A percentile compares a stretch with the other conserved stretches of the same genome.
Conservation (phyloP, 2,797 vertebrate genomes). For the Enteromius fasciolatus region DNA sequence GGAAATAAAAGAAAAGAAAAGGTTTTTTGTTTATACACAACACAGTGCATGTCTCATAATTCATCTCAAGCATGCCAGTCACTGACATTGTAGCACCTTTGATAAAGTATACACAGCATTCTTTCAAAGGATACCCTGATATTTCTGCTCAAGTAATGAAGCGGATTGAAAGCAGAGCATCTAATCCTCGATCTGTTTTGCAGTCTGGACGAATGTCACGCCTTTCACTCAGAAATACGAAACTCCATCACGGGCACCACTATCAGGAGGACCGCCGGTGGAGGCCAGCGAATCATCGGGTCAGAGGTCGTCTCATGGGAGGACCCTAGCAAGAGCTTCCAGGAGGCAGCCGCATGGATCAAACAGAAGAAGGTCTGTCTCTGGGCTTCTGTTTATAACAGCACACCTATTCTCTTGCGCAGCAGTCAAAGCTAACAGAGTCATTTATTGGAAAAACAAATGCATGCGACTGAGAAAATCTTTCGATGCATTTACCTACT, state of each 20-base stretch:
- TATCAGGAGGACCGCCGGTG: slow-evolving; percentile 52
- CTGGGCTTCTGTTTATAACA: not conserved
- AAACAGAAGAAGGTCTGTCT: slow-evolving; percentile 75
- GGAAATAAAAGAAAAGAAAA: not conserved
- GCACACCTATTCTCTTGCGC: not conserved
- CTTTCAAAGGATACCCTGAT: not conserved
- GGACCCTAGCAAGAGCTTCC: slow-evolving; percentile 64
- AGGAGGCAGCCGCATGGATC: slow-evolving; percentile 76
- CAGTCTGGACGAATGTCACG: slow-evolving; percentile 67
- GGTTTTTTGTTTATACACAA: not conserved
- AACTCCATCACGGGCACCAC: slow-evolving; percentile 45
- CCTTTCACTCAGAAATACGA: slow-evolving; percentile 37
- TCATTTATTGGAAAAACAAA: not conserved
- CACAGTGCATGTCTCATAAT: not conserved
- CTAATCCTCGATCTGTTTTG: slow-evolving; percentile 30
- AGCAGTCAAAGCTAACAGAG: not conserved
- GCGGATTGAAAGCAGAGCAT: not conserved
- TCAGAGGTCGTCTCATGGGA: slow-evolving; percentile 59
- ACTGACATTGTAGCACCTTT: not conserved
- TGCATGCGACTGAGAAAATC: not conserved
- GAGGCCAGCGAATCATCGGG: not conserved
- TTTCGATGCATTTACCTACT: not conserved
- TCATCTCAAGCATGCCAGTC: not conserved
- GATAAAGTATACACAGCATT: not conserved
- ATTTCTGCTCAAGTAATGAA: not conserved